A percentile compares a stretch with the other conserved stretches of the same genome.
Conservation (phyloP, 2,888 invertebrate species). For the Lithophane semibrunnea region DNA sequence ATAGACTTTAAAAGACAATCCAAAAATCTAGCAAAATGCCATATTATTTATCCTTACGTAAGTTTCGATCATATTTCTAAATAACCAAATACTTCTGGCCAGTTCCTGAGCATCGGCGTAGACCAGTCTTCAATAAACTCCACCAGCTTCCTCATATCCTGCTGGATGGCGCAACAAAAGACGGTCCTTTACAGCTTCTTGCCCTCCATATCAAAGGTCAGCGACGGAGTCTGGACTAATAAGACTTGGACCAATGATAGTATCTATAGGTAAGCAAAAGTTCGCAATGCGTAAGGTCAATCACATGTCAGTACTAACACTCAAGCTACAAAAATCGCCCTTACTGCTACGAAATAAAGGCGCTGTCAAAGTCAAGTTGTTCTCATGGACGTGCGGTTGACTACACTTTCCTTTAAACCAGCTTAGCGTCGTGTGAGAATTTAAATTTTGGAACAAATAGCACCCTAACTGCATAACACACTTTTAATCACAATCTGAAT, state of each 20-base stretch:
- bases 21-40: background rate
- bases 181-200: constrained; percentile 91
- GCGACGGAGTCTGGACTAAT: constrained; percentile 89
- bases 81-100: background rate
- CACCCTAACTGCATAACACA: background rate
- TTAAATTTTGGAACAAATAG: background rate
- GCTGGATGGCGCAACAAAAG: constrained; percentile 90
- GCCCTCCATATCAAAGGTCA: constrained; percentile 92
- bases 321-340: background rate
- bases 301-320: background rate
- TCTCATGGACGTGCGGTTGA: background rate
- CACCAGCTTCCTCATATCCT: constrained; percentile 92
- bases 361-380: background rate
- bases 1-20: background rate
- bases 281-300: background rate
- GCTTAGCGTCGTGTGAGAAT: background rate
- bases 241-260: constrained; percentile 92
- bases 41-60: background rate
- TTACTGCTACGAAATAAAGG: background rate
- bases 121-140: constrained; percentile 92
- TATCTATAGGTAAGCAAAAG: constrained; percentile 81
- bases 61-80: background rate
- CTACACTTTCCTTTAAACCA: background rate
- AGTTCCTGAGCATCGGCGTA: constrained; percentile 92
- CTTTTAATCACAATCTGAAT: background rate